Conservation (phyloP, 2,888 invertebrate genomes). For the Aphrophora alni region DNA sequence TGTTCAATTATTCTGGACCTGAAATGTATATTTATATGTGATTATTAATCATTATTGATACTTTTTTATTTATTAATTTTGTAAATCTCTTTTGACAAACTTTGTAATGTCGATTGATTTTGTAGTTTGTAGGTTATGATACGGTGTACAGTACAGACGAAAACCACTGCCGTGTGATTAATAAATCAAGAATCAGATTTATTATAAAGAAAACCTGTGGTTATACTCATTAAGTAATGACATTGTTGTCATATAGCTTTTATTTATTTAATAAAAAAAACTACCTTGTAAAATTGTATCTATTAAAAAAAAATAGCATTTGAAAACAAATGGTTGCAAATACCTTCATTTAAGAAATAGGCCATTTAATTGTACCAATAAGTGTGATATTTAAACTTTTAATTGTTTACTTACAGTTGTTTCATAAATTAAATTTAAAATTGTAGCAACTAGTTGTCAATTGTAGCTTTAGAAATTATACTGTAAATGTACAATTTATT, state of each 20-base stretch:
- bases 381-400: conserved; percentile 1
- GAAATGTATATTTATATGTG: conserved; percentile 31
- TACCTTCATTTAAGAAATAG: background rate
- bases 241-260: background rate
- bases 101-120: background rate
- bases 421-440: background rate
- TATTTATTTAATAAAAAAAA: background rate
- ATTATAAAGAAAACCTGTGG: background rate
- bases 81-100: conserved; percentile 22
- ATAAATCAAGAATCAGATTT: conserved; percentile 5
- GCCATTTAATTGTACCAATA: background rate
- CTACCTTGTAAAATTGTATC: background rate
- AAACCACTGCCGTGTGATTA: background rate
- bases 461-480: conserved; percentile 34
- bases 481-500: conserved; percentile 37
- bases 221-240: conserved; percentile 4
- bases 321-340: background rate
- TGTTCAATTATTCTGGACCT: background rate
- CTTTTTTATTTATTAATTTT: conserved; percentile 33
- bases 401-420: background rate
- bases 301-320: background rate
- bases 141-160: background rate
- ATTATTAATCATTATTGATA: conserved; percentile 28
- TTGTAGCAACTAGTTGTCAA: conserved; percentile 21
- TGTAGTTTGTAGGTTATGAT: background rate